Percentiles rank a stretch among this genome's conserved stretches.
Conservation (phyloP, 2,113 vertebrate species). For the Camelus bactrianus region DNA sequence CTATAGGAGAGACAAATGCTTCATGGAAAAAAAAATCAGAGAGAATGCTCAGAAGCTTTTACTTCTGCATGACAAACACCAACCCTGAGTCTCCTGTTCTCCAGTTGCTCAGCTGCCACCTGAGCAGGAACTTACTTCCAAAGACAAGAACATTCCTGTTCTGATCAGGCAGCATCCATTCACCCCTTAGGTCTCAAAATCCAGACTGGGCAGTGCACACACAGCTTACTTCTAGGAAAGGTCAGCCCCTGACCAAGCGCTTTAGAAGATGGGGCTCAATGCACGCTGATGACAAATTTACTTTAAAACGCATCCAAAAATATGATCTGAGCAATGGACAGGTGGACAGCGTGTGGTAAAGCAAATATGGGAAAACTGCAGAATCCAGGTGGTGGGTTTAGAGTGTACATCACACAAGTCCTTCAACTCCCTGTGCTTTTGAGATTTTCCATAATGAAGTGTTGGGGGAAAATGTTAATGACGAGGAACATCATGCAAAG, state of each 20-base stretch:
- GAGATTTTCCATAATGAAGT: background rate
- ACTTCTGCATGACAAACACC: constrained; percentile 50
- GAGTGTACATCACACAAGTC: background rate
- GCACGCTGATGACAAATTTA: background rate
- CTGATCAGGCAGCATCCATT: background rate
- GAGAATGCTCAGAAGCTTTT: constrained; percentile 50
- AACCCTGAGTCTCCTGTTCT: background rate
- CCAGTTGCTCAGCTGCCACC: constrained; percentile 45
- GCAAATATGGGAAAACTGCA: background rate
- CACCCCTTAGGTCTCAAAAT: background rate
- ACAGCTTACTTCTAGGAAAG: background rate
- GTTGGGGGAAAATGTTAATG: background rate
- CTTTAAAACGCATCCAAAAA: constrained; percentile 31
- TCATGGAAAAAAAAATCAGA: background rate
- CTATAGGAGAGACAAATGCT: constrained; percentile 50
- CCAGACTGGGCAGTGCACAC: background rate
- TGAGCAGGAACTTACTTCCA: background rate
- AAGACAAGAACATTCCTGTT: background rate
- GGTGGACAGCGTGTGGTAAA: background rate
- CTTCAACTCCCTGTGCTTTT: background rate
- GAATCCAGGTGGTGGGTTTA: background rate
- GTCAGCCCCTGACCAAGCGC: background rate
- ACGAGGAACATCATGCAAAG: background rate
- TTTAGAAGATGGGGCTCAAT: background rate
- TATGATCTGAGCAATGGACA: background rate